These are phyloP conservation scores for Sparus aurata DNA, from an alignment of 2,797 vertebrate genomes.

Conservation along the genomic window DNA sequence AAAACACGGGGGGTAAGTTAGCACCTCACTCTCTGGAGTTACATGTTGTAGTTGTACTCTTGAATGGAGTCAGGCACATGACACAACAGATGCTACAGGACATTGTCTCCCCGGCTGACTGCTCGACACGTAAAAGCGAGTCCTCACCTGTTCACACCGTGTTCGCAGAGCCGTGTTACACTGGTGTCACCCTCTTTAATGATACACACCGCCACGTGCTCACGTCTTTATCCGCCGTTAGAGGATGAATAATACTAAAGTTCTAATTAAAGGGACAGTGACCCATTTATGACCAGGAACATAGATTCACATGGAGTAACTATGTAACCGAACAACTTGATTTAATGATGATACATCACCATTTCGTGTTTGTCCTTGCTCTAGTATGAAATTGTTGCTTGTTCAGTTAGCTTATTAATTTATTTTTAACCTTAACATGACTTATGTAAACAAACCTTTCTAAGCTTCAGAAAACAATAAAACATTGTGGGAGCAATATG, in stretches of 20 bases:
- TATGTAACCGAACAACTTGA: neutral
- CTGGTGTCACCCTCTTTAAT: neutral
- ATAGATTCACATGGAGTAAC: neutral
- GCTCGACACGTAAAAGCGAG: neutral
- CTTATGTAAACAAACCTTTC: neutral
- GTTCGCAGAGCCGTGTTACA: neutral
- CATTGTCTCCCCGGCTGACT: neutral
- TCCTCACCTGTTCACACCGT: neutral
- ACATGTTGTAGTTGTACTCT: neutral
- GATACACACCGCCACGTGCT: neutral
- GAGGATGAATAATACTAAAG: neutral
- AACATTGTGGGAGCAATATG: neutral
- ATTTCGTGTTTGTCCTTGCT: neutral
- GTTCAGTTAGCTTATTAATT: neutral
- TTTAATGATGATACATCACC: neutral
- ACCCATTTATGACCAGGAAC: no score
- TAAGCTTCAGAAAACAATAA: neutral
- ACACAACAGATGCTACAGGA: neutral
- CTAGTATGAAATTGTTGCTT: accelerated
- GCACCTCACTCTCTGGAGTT: no score
- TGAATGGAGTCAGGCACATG: neutral
- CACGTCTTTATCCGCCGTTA: neutral
- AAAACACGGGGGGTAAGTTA: no score
- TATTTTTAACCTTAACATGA: neutral
- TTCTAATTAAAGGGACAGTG: neutral